phyloP scores from a whole-genome alignment of 2,113 vertebrate genomes.

The Nannobrachium achirus region DNA sequence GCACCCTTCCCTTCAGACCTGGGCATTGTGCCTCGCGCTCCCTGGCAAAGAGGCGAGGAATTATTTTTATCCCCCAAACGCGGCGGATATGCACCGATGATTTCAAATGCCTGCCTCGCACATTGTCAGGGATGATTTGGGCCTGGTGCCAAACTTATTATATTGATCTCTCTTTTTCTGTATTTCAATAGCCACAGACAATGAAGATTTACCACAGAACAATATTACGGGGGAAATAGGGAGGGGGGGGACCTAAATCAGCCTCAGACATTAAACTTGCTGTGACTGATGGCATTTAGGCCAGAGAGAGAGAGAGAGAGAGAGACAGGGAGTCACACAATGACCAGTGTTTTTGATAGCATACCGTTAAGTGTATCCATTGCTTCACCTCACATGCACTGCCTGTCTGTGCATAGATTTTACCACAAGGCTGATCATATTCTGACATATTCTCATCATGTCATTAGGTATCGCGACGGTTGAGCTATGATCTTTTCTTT shows the following conservation, averaged over 20 bases:
- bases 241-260: constrained; percentile 34
- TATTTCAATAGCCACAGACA: constrained; percentile 81
- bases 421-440: constrained; percentile 68
- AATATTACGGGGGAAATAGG: constrained; percentile 81
- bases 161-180: constrained; percentile 85
- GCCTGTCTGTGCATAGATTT: constrained; percentile 18
- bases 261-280: constrained; percentile 57
- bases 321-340: constrained; percentile 29
- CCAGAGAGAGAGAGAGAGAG: too few species aligned
- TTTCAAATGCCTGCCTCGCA: constrained; percentile 81
- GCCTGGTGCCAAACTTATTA: constrained; percentile 83
- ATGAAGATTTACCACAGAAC: constrained; percentile 81
- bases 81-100: constrained; percentile 79
- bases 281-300: constrained; percentile 57
- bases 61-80: constrained; percentile 83
- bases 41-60: constrained; percentile 81
- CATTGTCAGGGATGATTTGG: constrained; percentile 82
- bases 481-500: constrained; percentile 65
- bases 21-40: constrained; percentile 80
- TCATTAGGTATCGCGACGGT: constrained; percentile 65
- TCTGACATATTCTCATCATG: constrained; percentile 67
- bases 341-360: constrained; percentile 28
- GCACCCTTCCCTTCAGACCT: constrained; percentile 83
- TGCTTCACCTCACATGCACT: constrained; percentile 34
- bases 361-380: constrained; percentile 34